phyloP scores from a whole-genome alignment of 2,888 invertebrate species.

The Stenodema calcarata region DNA sequence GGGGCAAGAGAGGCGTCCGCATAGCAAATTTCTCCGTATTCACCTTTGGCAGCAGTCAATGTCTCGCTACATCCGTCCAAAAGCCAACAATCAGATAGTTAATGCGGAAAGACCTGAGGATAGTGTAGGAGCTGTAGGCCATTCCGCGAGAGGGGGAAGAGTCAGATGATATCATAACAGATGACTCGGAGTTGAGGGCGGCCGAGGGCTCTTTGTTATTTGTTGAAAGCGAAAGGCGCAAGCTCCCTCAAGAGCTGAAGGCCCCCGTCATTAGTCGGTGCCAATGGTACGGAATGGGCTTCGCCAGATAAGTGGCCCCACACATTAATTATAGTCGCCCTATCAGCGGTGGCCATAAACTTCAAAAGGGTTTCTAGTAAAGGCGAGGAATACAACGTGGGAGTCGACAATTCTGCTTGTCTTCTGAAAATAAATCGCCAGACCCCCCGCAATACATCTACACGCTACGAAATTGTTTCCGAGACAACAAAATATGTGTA shows the following conservation, averaged over 20 bases:
- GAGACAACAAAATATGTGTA: too few relatives aligned
- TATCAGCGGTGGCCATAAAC: constrained; percentile 13
- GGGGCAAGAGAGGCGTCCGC: too few relatives aligned
- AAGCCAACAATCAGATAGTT: too few relatives aligned
- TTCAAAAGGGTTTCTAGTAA: not conserved
- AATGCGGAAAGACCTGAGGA: too few relatives aligned
- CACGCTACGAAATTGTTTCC: too few relatives aligned
- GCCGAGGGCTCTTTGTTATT: not conserved
- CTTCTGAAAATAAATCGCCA: not conserved
- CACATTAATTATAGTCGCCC: constrained; percentile 18
- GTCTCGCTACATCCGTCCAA: too few relatives aligned
- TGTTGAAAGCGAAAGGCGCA: not conserved
- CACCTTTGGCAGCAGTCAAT: too few relatives aligned
- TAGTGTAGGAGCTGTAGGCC: too few relatives aligned
- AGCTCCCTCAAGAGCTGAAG: not conserved
- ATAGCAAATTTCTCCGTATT: too few relatives aligned
- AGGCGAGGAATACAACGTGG: not conserved
- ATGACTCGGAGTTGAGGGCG: not conserved
- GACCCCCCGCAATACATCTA: not conserved
- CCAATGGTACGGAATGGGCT: not conserved
- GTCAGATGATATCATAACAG: not conserved
- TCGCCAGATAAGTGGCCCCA: not conserved
- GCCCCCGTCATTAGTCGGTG: constrained; percentile 5
- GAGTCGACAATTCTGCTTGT: not conserved
- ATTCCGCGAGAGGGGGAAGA: not conserved